Evolutionary conservation across 2,797 vertebrate genomes (phyloP).

Genomic region (Botia kubotai): DNA sequence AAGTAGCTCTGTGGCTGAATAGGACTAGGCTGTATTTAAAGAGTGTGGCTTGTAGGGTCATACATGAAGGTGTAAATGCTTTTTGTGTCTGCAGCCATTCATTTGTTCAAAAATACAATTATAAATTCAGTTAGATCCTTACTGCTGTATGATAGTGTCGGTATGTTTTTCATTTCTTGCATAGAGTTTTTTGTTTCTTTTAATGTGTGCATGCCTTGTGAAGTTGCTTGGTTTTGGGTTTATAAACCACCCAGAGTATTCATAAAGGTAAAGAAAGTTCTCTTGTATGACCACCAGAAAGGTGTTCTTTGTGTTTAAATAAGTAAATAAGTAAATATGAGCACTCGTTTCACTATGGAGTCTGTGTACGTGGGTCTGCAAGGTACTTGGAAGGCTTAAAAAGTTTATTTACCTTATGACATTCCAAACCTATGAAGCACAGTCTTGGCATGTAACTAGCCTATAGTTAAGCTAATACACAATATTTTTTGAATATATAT

Average conservation of each 20-base stretch:
- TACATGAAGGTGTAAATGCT: not conserved
- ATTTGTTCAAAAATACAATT: not conserved
- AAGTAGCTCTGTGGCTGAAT: not conserved
- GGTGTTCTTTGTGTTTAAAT: not conserved
- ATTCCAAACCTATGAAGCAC: not conserved
- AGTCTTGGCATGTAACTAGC: not conserved
- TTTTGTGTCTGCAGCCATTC: not conserved
- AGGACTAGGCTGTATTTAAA: not conserved
- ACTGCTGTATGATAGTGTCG: not conserved
- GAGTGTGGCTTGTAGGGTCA: not conserved
- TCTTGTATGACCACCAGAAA: not conserved
- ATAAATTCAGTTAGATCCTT: not conserved
- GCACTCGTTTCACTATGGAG: not conserved
- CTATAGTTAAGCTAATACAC: not conserved
- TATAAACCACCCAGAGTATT: not conserved
- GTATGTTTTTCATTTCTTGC: too few species aligned
- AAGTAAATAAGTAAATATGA: not conserved
- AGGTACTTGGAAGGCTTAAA: not conserved
- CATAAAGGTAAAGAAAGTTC: not conserved
- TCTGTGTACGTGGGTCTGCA: not conserved
- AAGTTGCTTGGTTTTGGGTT: not conserved
- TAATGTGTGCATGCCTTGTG: slow-evolving; percentile 14
- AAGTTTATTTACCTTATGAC: not conserved
- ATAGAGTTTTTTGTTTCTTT: not conserved
- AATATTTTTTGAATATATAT: not conserved